Evolutionary conservation across 2,888 invertebrate genomes (phyloP).

Genomic region (Tachystola acroxantha): DNA sequence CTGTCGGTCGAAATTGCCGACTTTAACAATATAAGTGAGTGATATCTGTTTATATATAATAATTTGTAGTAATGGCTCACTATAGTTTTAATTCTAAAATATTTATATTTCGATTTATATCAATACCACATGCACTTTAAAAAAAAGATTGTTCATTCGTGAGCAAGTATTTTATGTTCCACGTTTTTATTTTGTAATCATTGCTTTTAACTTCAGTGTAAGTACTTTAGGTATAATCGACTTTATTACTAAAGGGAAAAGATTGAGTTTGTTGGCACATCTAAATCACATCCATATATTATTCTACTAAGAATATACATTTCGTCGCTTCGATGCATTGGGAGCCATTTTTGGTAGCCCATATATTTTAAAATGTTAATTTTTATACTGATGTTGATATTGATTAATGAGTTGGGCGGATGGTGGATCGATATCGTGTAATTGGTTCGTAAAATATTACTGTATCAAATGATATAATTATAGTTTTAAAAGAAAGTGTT

Average conservation of each 20-base stretch:
- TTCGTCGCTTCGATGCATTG: conserved; percentile 20
- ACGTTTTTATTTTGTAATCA: background rate
- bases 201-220: background rate
- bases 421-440: conserved; percentile 8
- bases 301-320: conserved; percentile 21
- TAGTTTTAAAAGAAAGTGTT: too few relatives aligned
- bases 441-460: conserved; percentile 18
- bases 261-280: too few relatives aligned
- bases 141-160: background rate
- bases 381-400: background rate
- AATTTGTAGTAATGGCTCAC: too few relatives aligned
- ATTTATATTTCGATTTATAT: too few relatives aligned
- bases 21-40: too few relatives aligned
- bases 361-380: background rate
- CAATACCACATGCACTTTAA: too few relatives aligned
- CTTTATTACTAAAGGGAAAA: too few relatives aligned
- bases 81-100: too few relatives aligned
- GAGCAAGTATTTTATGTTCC: background rate
- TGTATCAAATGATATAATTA: too few relatives aligned
- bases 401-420: background rate
- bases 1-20: too few relatives aligned
- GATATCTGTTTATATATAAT: too few relatives aligned
- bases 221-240: too few relatives aligned
- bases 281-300: conserved; percentile 17
- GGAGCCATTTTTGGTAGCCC: conserved; percentile 7